These are phyloP conservation scores for Drosophila koepferae DNA, from an alignment of 2,888 invertebrate species.

Conservation along the genomic window DNA sequence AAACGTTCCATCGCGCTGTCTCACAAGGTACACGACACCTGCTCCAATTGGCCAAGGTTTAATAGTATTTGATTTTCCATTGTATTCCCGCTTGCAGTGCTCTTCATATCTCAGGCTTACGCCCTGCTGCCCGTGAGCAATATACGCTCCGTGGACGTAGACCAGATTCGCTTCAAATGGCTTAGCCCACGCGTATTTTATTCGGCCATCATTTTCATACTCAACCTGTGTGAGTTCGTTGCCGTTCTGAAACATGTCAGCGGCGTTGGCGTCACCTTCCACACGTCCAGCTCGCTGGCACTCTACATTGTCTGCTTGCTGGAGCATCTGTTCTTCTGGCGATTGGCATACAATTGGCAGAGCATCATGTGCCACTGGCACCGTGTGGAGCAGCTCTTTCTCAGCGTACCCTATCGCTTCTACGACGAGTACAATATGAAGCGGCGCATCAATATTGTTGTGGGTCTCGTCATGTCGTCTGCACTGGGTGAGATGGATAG, in stretches of 20 bases:
- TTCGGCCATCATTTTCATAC: constrained; percentile 57
- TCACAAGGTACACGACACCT: constrained; percentile 66
- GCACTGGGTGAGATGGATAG: constrained; percentile 68
- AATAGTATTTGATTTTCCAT: background rate
- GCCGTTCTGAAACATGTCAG: constrained; percentile 66
- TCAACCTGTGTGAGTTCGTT: constrained; percentile 78
- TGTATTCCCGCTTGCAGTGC: constrained; percentile 53
- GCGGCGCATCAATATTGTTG: constrained; percentile 70
- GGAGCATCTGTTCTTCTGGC: constrained; percentile 82
- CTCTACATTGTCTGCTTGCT: constrained; percentile 78
- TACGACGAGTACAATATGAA: constrained; percentile 79
- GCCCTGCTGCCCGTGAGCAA: constrained; percentile 81
- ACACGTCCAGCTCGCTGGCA: constrained; percentile 75
- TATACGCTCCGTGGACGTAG: constrained; percentile 59
- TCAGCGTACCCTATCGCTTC: constrained; percentile 80
- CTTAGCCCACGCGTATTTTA: constrained; percentile 73
- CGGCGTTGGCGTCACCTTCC: constrained; percentile 71
- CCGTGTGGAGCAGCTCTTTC: constrained; percentile 81
- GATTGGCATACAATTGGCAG: constrained; percentile 83
- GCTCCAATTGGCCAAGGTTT: background rate
- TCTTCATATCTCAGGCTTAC: constrained; percentile 82
- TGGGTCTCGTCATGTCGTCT: constrained; percentile 68
- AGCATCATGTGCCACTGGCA: constrained; percentile 79
- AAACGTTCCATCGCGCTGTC: constrained; percentile 78
- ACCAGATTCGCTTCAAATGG: constrained; percentile 76